Evolutionary conservation across 2,113 vertebrate species (phyloP).

Genomic region (Falco punctatus): DNA sequence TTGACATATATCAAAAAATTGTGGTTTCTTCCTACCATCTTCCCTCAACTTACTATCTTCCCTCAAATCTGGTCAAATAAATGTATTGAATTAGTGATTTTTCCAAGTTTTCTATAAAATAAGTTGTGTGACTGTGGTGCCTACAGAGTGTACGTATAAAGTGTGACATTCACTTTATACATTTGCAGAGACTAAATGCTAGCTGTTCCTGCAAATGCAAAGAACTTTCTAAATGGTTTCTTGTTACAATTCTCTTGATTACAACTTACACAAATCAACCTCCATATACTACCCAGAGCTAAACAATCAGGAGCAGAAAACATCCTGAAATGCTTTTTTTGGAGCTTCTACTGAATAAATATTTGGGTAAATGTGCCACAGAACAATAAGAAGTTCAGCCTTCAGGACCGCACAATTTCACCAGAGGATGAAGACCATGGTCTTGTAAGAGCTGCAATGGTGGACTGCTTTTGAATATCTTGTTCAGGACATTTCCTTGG

Average conservation of each 20-base stretch:
- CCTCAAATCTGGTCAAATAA: not conserved
- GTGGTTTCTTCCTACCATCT: not conserved
- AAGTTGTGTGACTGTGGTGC: not conserved
- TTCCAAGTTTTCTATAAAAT: not conserved
- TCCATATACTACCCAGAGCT: not conserved
- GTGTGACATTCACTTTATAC: not conserved
- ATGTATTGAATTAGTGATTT: not conserved
- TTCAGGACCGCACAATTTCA: not conserved
- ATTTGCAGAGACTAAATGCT: not conserved
- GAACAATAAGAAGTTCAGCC: not conserved
- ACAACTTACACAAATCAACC: not conserved
- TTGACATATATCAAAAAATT: not conserved
- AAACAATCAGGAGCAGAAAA: not conserved
- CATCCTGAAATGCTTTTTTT: not conserved
- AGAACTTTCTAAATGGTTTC: not conserved
- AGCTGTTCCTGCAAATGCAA: not conserved
- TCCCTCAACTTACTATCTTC: not conserved
- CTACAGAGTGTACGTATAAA: accelerated
- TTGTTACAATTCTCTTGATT: not conserved
- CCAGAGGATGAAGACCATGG: not conserved
- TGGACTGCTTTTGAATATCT: not conserved
- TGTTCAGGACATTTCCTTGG: not conserved
- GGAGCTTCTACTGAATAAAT: not conserved
- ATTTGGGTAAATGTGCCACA: not conserved
- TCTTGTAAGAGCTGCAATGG: not conserved